These are phyloP conservation scores for Rhodinocichla rosea DNA, from an alignment of 2,113 vertebrate genomes.

Conservation along the genomic window DNA sequence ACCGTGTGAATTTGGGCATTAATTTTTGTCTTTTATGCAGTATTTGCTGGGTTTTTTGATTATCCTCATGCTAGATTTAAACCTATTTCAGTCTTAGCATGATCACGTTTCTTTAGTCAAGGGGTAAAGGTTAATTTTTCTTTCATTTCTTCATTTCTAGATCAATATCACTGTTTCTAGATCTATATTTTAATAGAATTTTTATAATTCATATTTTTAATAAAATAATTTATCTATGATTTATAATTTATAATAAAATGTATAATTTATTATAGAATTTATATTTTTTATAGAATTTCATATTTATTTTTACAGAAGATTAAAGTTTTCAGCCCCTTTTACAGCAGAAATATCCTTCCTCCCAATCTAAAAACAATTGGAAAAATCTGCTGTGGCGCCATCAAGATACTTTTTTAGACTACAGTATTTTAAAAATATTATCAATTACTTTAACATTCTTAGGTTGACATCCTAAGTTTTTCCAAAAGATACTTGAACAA, in stretches of 20 bases:
- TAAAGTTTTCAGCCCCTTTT: not conserved
- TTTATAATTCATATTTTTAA: no score
- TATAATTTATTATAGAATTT: no score
- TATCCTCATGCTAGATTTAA: not conserved
- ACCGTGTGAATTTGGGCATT: not conserved
- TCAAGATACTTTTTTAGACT: not conserved
- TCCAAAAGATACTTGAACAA: not conserved
- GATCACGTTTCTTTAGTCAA: not conserved
- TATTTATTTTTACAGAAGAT: not conserved
- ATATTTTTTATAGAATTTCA: no score
- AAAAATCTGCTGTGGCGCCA: not conserved
- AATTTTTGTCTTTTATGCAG: not conserved
- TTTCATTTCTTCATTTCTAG: not conserved
- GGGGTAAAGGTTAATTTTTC: not conserved
- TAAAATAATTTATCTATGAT: no score
- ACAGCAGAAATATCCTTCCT: not conserved
- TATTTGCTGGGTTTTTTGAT: not conserved
- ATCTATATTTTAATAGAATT: no score
- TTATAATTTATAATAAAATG: no score
- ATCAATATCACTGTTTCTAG: not conserved
- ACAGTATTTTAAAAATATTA: not conserved
- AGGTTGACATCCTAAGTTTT: not conserved
- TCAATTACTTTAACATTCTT: not conserved
- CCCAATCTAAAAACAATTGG: not conserved
- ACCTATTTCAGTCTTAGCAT: not conserved